Percentiles rank a stretch among this genome's conserved stretches.
These are phyloP conservation scores for Cyprinodon tularosa DNA, from an alignment of 2,113 vertebrate species.

Conservation along the genomic window DNA sequence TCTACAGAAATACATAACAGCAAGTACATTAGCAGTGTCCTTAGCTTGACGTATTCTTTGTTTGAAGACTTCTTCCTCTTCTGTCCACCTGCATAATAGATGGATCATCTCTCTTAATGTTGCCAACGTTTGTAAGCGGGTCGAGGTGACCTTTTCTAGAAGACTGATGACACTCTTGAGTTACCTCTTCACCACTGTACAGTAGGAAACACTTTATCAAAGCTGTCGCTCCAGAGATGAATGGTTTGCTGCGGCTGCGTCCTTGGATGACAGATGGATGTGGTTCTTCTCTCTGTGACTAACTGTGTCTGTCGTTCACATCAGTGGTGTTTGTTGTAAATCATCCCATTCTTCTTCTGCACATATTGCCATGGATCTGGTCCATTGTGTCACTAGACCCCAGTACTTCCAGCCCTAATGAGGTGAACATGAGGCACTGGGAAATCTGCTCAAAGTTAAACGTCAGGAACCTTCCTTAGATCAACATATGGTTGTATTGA, in stretches of 20 bases:
- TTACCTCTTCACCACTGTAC: slow-evolving; percentile 35
- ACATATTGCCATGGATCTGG: background rate
- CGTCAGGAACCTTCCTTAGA: slow-evolving; percentile 31
- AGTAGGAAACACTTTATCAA: slow-evolving; percentile 59
- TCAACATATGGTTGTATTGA: slow-evolving; percentile 47
- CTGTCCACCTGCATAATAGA: slow-evolving; percentile 19
- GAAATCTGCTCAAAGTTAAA: slow-evolving; percentile 34
- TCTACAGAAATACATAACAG: background rate
- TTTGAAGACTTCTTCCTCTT: slow-evolving; percentile 1
- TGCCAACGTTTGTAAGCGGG: slow-evolving; percentile 30
- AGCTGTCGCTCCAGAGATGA: slow-evolving; percentile 33
- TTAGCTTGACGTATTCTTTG: background rate
- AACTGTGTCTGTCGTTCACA: slow-evolving; percentile 53
- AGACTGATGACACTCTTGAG: slow-evolving; percentile 43
- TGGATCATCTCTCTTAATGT: slow-evolving; percentile 5
- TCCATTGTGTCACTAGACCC: background rate
- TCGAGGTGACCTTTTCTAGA: slow-evolving; percentile 31
- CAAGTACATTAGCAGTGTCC: background rate
- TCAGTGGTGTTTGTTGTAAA: slow-evolving; percentile 32
- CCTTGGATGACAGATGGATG: slow-evolving; percentile 43
- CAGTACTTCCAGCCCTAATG: slow-evolving; percentile 10
- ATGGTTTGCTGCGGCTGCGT: slow-evolving; percentile 43
- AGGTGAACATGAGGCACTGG: slow-evolving; percentile 13
- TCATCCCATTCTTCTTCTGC: slow-evolving; percentile 14
- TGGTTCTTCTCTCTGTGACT: slow-evolving; percentile 22